Conservation (phyloP, 2,888 invertebrate genomes). For the Folsomia manolachei region DNA sequence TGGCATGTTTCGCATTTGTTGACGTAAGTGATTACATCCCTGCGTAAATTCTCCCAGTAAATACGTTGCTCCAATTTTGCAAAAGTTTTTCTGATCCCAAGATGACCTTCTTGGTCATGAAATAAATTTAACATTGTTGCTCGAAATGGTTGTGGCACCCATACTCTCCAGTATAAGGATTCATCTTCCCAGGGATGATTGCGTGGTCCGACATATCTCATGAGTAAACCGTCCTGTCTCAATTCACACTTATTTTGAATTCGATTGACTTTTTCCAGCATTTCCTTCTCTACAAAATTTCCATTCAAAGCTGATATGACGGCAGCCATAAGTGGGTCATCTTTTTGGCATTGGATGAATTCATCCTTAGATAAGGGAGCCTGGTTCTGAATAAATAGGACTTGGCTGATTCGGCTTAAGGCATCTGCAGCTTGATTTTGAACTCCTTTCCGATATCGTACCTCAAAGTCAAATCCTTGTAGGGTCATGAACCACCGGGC, state of each 20-base stretch:
- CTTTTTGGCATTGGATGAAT: slow-evolving; percentile 11
- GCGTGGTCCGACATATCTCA: slow-evolving; percentile 22
- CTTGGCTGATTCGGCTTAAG: slow-evolving; percentile 2
- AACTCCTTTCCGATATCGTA: slow-evolving; percentile 24
- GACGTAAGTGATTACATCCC: no score
- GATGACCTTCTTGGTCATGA: slow-evolving; percentile 21
- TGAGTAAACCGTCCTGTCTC: slow-evolving; percentile 17
- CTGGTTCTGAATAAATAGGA: neutral
- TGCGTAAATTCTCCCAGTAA: no score
- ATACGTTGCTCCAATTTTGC: slow-evolving; percentile 14
- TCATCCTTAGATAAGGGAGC: neutral
- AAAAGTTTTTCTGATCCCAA: slow-evolving; percentile 29
- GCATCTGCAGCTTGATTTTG: slow-evolving; percentile 15
- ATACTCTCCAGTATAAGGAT: slow-evolving; percentile 20
- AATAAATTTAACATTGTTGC: slow-evolving; percentile 2
- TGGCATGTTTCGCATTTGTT: no score
- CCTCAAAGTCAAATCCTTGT: slow-evolving; percentile 33
- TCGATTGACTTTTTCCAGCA: no score
- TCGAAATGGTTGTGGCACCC: slow-evolving; percentile 18
- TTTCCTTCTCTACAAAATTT: no score
- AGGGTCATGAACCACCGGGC: slow-evolving; percentile 39
- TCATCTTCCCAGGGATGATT: slow-evolving; percentile 32
- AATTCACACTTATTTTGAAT: no score
- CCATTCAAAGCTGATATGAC: no score
- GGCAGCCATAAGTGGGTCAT: no score